A percentile compares a stretch with the other conserved stretches of the same genome.
These are phyloP conservation scores for Euglossa dilemma DNA, from an alignment of 1,140 invertebrate genomes.

Conservation along the genomic window DNA sequence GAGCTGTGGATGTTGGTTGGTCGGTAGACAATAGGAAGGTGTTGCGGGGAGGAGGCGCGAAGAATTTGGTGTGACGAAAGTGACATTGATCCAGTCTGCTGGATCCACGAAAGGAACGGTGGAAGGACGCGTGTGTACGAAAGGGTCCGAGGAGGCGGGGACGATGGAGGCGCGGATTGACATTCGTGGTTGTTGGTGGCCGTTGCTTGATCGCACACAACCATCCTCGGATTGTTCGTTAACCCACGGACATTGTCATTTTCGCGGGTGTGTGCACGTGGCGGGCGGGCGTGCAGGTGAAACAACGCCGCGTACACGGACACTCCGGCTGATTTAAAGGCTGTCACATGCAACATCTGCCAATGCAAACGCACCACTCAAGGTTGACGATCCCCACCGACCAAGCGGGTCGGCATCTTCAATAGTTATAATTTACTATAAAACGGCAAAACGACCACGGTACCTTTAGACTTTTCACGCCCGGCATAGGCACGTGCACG, in stretches of 20 bases:
- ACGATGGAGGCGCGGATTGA: conserved; percentile 64
- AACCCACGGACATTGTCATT: neutral
- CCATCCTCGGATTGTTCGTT: neutral
- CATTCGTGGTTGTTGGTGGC: conserved; percentile 71
- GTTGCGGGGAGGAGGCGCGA: neutral
- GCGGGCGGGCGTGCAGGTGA: conserved; percentile 47
- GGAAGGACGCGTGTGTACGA: conserved; percentile 50
- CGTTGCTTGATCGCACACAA: conserved; percentile 42
- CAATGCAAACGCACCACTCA: conserved; percentile 82
- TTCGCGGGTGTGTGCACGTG: conserved; percentile 15
- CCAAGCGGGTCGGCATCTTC: conserved; percentile 64
- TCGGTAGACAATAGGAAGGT: conserved; percentile 32
- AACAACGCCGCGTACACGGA: conserved; percentile 58
- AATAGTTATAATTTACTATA: conserved; percentile 83
- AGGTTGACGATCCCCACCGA: conserved; percentile 78
- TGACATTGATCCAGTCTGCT: conserved; percentile 72
- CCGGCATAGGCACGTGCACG: conserved; percentile 51
- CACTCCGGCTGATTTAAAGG: conserved; percentile 77
- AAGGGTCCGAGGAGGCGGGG: conserved; percentile 5
- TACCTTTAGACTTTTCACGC: conserved; percentile 75
- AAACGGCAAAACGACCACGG: conserved; percentile 79
- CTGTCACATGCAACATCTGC: conserved; percentile 80
- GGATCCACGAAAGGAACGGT: conserved; percentile 55
- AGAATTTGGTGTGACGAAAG: conserved; percentile 67
- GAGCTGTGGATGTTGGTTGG: neutral